A percentile compares a stretch with the other conserved stretches of the same genome.
These are phyloP conservation scores for Stenoptilia bipunctidactyla DNA, from an alignment of 2,888 invertebrate genomes.

Conservation along the genomic window DNA sequence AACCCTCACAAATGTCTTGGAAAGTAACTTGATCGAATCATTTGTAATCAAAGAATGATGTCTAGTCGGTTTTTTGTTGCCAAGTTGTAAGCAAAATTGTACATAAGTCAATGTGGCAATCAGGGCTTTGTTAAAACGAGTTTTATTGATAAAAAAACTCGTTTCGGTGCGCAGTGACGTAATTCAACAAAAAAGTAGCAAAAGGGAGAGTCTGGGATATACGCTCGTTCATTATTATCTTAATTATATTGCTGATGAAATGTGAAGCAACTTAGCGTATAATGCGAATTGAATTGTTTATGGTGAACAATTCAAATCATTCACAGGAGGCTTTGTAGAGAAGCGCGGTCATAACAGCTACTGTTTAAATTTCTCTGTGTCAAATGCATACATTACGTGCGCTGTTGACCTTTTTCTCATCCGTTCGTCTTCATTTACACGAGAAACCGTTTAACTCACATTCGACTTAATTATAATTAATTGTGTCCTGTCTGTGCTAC, in stretches of 20 bases:
- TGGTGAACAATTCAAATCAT: no score
- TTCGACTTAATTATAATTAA: constrained; percentile 47
- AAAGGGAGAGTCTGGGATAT: no score
- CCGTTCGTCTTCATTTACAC: constrained; percentile 56
- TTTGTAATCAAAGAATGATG: neutral
- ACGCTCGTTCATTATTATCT: no score
- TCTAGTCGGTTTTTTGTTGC: neutral
- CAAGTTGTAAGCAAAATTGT: constrained; percentile 13
- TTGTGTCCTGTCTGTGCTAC: constrained; percentile 52
- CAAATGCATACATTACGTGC: constrained; percentile 7
- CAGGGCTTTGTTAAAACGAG: constrained; percentile 22
- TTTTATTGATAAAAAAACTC: constrained; percentile 24
- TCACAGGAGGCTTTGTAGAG: neutral
- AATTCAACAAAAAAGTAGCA: constrained; percentile 11
- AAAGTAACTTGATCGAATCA: neutral
- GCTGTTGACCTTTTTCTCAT: constrained; percentile 53
- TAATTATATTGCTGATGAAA: no score
- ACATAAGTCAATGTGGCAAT: constrained; percentile 24
- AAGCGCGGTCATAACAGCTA: constrained; percentile 5
- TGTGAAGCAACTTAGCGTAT: no score
- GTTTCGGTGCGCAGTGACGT: constrained; percentile 25
- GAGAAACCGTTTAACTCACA: constrained; percentile 56
- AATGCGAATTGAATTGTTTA: no score
- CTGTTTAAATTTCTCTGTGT: constrained; percentile 9
- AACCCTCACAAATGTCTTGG: neutral